Conservation (phyloP, 2,113 vertebrate species). For the Pelobates fuscus region DNA sequence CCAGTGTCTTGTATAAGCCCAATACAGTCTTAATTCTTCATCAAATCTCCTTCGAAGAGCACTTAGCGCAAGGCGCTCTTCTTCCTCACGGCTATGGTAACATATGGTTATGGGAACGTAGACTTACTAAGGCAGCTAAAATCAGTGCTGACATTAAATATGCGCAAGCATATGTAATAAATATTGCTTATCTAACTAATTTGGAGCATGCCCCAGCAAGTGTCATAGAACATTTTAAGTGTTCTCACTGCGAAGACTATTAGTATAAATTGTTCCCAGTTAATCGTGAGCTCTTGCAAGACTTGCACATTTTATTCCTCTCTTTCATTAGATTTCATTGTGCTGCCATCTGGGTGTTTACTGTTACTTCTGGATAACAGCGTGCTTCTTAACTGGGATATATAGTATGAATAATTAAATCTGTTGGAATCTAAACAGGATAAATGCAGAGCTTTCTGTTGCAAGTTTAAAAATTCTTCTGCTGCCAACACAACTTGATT, state of each 20-base stretch:
- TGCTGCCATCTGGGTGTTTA: constrained; percentile 24
- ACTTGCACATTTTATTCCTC: background rate
- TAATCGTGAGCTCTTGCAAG: background rate
- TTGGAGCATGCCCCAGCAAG: background rate
- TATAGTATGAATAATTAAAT: background rate
- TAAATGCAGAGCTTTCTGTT: background rate
- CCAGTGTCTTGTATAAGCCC: background rate
- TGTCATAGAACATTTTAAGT: constrained; percentile 3
- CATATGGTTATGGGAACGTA: background rate
- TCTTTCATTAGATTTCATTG: constrained; percentile 30
- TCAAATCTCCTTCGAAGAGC: too few species aligned
- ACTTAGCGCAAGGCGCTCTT: background rate
- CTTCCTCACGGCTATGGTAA: background rate
- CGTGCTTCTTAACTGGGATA: constrained; percentile 10
- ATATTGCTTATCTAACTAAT: background rate
- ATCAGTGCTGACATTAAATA: background rate
- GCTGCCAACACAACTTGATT: background rate
- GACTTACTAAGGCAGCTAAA: background rate
- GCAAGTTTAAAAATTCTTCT: background rate
- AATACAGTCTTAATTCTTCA: too few species aligned
- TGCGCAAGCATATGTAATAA: background rate
- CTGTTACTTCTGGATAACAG: constrained; percentile 31
- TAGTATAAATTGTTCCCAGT: constrained; percentile 17
- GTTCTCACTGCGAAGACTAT: constrained; percentile 11
- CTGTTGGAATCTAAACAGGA: background rate